Conservation (phyloP, 2,113 vertebrate species). For the Isurus oxyrinchus region DNA sequence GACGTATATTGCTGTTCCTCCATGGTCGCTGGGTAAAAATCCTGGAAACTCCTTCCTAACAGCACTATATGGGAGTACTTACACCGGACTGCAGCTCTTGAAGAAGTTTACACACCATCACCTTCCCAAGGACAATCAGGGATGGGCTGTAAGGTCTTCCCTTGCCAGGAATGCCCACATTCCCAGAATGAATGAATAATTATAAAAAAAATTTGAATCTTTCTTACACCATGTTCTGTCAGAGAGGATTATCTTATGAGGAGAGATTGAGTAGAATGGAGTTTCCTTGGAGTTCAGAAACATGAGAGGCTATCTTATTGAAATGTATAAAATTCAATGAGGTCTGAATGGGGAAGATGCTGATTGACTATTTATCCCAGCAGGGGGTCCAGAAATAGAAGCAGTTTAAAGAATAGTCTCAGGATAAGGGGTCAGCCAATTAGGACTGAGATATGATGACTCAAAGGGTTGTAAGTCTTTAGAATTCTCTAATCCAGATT, state of each 20-base stretch:
- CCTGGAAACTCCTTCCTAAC: background rate
- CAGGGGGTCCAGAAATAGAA: too few species aligned
- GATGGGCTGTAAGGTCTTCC: background rate
- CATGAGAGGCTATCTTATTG: too few species aligned
- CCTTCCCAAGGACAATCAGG: background rate
- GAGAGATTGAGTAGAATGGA: too few species aligned
- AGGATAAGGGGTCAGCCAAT: background rate
- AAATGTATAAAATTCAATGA: too few species aligned
- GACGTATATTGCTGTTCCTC: background rate
- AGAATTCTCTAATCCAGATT: background rate
- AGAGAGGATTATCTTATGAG: background rate
- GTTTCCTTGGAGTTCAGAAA: background rate
- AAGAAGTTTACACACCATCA: background rate
- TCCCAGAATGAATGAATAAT: background rate
- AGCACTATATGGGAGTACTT: background rate
- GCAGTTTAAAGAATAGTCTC: background rate
- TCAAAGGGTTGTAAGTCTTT: background rate
- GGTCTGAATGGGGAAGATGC: too few species aligned
- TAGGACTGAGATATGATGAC: background rate
- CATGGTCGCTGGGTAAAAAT: background rate
- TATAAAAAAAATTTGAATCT: background rate
- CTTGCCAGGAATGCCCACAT: background rate
- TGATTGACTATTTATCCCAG: too few species aligned
- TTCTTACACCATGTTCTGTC: background rate
- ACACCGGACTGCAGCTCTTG: background rate